A percentile compares a stretch with the other conserved stretches of the same genome.
Evolutionary conservation across 2,797 vertebrate species (phyloP).

Genomic region (Taenioides sp.): DNA sequence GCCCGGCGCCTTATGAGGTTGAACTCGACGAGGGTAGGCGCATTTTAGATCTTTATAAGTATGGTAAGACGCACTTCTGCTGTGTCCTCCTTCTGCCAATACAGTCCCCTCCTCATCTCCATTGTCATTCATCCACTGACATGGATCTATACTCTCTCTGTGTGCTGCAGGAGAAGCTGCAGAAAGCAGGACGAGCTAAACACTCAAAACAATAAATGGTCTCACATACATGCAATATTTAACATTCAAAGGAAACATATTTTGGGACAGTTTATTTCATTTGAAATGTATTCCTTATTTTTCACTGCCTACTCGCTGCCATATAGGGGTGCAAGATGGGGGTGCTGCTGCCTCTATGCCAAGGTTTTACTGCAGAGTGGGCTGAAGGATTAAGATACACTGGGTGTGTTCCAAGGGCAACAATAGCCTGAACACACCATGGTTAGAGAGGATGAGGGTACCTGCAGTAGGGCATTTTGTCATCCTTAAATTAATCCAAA

Average conservation of each 20-base stretch:
- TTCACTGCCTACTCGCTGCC: conserved; percentile 67
- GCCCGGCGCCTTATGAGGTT: conserved; percentile 92
- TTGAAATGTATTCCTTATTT: background rate
- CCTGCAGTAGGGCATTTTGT: conserved; percentile 64
- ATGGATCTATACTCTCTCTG: conserved; percentile 47
- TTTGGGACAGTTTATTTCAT: conserved; percentile 45
- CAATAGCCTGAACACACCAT: conserved; percentile 69
- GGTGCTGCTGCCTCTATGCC: conserved; percentile 70
- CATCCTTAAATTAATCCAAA: conserved; percentile 45
- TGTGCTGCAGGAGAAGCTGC: conserved; percentile 46
- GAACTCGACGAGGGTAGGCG: conserved; percentile 89
- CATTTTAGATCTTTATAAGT: conserved; percentile 80
- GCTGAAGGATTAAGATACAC: conserved; percentile 79
- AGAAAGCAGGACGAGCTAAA: conserved; percentile 30
- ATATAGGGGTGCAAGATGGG: conserved; percentile 63
- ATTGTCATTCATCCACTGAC: conserved; percentile 64
- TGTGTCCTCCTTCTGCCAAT: conserved; percentile 70
- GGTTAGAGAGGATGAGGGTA: conserved; percentile 71
- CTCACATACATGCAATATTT: conserved; percentile 39
- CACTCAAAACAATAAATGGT: conserved; percentile 19
- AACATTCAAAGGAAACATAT: conserved; percentile 36
- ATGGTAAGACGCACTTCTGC: conserved; percentile 74
- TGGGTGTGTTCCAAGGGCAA: conserved; percentile 77
- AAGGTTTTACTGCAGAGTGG: conserved; percentile 79
- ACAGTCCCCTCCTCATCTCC: conserved; percentile 55